Evolutionary conservation across 1,140 invertebrate genomes (phyloP), one percentile per base, ranked within the genome.

Genomic region (Apis cerana): DNA sequence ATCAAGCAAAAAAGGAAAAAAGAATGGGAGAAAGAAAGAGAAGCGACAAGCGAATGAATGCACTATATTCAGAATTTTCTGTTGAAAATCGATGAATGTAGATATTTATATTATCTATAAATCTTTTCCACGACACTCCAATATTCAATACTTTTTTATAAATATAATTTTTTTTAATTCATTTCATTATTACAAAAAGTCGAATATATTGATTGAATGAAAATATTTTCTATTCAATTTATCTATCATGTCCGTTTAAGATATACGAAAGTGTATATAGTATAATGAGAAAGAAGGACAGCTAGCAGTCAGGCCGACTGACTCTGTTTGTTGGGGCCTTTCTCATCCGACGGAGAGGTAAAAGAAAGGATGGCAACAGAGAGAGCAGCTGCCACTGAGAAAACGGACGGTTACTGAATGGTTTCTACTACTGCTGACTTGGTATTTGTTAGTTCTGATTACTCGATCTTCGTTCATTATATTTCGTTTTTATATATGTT

Each of bases 321-420:
- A 69, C 59, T 72, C 21, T 65, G 65, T 85, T 88, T 85, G 86
- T 70, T 76, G 87, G 83, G 79, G 75, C 82, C 83, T 83, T 80
- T 88, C 87, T 88, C 76, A 79, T 65, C 27, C 86, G 64, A 89
- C 79, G 75, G 80, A 84, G 86, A 88, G 56, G 70, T 62, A 85
- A 68, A 88, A 85, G 68, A 82, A 78, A 62, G 79, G 65, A 80
- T 33, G 23, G 43, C 7, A 65, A 56, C 54, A 69, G 59, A 85
- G 72, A 86, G 71, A 82, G 89, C 90, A 91, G 91, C 90, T 91
- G 91, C 90, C 79, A 75, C 77, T 78, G 75, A 88, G 82, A 88
- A 82, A 82, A 82, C 67, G 56, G 43, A 84, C 80, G 83, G 75
- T 84, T 85, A 75, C 75, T 64, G 58, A 80, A 86, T 82, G 85